A percentile compares a stretch with the other conserved stretches of the same genome.
Conservation (phyloP, 1,140 invertebrate species). For the Sarcophaga peregrina region DNA sequence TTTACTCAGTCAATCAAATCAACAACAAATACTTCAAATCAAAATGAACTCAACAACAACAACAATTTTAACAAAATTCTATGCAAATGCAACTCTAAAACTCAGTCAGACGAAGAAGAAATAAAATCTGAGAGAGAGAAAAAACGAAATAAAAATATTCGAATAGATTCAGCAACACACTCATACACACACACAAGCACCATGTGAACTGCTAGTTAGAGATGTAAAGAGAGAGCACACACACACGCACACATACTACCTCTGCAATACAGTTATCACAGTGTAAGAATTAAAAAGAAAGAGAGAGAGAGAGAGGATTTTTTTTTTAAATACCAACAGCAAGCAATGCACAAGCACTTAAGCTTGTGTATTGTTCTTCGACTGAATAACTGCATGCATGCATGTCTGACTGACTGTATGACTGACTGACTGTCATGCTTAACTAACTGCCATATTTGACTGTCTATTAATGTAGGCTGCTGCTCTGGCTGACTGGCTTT, state of each 20-base stretch:
- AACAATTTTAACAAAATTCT: not conserved
- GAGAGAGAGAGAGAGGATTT: not conserved
- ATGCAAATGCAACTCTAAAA: not conserved
- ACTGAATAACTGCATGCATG: not conserved
- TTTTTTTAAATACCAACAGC: conserved; percentile 13
- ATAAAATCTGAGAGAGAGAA: too few species aligned
- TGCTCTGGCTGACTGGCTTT: not conserved
- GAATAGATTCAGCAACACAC: not conserved
- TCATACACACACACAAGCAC: not conserved
- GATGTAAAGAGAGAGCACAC: not conserved
- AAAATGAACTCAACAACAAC: not conserved
- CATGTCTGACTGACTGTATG: not conserved
- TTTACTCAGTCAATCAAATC: not conserved
- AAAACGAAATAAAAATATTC: too few species aligned
- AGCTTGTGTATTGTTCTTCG: not conserved
- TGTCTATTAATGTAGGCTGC: too few species aligned
- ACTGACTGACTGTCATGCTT: not conserved
- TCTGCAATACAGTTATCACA: not conserved
- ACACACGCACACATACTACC: not conserved
- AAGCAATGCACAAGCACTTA: not conserved
- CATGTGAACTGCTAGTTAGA: not conserved
- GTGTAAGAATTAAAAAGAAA: not conserved
- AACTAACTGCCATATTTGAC: too few species aligned
- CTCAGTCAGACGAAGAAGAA: too few species aligned
- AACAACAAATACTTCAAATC: not conserved